Conservation (phyloP, 2,888 invertebrate species). For the Drosophila conformis region DNA sequence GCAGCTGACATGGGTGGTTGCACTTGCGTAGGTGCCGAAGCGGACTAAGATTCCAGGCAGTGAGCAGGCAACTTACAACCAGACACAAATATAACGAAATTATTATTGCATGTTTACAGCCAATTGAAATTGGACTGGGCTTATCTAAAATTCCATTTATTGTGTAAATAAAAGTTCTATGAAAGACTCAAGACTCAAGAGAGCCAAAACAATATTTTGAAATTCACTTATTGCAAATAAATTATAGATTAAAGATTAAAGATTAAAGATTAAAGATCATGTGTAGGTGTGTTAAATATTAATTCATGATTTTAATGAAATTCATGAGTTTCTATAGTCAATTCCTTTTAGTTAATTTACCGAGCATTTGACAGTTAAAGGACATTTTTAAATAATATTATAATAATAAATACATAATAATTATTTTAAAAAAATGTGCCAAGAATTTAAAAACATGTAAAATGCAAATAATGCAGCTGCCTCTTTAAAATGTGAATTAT, state of each 20-base stretch:
- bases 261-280: no score
- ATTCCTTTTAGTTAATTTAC: neutral
- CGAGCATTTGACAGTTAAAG: neutral
- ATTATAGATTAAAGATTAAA: neutral
- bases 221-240: slow-evolving; percentile 1
- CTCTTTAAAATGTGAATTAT: neutral
- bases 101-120: slow-evolving; percentile 11
- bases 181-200: neutral
- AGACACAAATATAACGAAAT: slow-evolving; percentile 16
- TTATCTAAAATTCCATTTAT: neutral
- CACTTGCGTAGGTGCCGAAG: slow-evolving; percentile 12
- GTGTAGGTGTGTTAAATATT: neutral
- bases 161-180: neutral
- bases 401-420: neutral
- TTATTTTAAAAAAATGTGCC: no score
- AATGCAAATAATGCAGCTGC: no score
- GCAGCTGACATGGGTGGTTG: slow-evolving; percentile 8
- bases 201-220: neutral
- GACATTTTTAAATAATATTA: neutral
- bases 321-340: neutral
- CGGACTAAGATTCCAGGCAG: neutral
- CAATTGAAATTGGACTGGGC: neutral
- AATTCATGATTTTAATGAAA: neutral
- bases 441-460: neutral
- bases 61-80: neutral